These are phyloP conservation scores for Bombylius major DNA, from an alignment of 2,888 invertebrate species.

Conservation along the genomic window DNA sequence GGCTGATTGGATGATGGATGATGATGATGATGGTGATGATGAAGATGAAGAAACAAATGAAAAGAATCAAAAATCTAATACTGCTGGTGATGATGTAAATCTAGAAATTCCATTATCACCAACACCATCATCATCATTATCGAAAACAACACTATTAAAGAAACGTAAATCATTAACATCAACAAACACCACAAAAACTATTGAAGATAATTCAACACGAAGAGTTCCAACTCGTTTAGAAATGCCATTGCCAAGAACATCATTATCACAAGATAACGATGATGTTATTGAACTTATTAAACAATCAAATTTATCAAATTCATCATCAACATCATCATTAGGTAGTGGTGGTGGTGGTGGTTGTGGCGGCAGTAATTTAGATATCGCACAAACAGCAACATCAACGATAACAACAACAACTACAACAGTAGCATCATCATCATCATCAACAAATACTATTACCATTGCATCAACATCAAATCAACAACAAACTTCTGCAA, in stretches of 20 bases:
- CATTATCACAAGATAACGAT: background rate
- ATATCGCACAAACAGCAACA: too few relatives aligned
- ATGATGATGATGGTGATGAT: slow-evolving; percentile 29
- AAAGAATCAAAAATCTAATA: slow-evolving; percentile 1
- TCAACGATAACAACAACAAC: too few relatives aligned
- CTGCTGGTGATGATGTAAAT: background rate
- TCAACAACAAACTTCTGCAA: background rate
- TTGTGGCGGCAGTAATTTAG: too few relatives aligned
- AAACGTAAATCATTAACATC: background rate
- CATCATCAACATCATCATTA: too few relatives aligned
- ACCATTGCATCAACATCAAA: background rate
- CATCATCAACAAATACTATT: background rate
- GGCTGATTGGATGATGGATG: slow-evolving; percentile 66
- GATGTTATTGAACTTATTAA: background rate
- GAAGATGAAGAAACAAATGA: slow-evolving; percentile 3
- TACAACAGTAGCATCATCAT: background rate
- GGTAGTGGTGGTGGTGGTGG: too few relatives aligned
- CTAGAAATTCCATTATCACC: slow-evolving; percentile 8
- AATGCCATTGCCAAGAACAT: background rate
- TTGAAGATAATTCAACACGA: too few relatives aligned
- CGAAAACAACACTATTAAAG: too few relatives aligned
- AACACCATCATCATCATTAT: too few relatives aligned
- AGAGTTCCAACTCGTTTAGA: background rate
- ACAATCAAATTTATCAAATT: background rate
- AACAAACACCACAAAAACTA: background rate